These are phyloP conservation scores for Fulmarus glacialis DNA, from an alignment of 2,113 vertebrate species.

Conservation along the genomic window DNA sequence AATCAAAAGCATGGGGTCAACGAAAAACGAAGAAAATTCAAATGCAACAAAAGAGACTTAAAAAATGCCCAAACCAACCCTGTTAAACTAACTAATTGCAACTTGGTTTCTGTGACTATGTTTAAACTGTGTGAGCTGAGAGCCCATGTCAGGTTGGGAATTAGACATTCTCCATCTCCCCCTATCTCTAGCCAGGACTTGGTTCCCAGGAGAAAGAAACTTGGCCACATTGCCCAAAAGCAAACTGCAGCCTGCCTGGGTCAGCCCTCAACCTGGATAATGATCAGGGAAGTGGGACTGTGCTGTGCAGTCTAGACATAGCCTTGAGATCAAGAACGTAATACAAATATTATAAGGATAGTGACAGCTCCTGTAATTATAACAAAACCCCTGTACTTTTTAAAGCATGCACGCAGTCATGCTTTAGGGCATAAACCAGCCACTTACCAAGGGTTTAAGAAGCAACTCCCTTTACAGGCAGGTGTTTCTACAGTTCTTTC, in stretches of 20 bases:
- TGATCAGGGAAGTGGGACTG: constrained; percentile 2
- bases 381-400: neutral
- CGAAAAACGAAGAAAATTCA: neutral
- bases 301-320: neutral
- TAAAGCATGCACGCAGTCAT: neutral
- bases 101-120: neutral
- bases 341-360: neutral
- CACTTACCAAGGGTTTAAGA: neutral
- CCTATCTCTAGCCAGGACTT: neutral
- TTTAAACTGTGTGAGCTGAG: neutral
- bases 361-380: constrained; percentile 36
- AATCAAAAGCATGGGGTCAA: neutral
- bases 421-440: constrained; percentile 46
- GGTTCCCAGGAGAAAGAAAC: neutral
- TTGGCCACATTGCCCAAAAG: neutral
- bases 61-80: neutral
- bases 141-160: neutral
- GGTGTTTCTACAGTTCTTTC: constrained; percentile 24
- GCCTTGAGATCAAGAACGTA: constrained; percentile 11
- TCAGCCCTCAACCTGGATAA: constrained; percentile 40
- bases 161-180: neutral
- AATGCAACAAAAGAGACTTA: neutral
- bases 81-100: neutral
- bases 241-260: neutral
- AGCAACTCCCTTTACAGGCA: constrained; percentile 11